A percentile compares a stretch with the other conserved stretches of the same genome.
phyloP scores from a whole-genome alignment of 1,140 invertebrate genomes.

The Zophobas morio region DNA sequence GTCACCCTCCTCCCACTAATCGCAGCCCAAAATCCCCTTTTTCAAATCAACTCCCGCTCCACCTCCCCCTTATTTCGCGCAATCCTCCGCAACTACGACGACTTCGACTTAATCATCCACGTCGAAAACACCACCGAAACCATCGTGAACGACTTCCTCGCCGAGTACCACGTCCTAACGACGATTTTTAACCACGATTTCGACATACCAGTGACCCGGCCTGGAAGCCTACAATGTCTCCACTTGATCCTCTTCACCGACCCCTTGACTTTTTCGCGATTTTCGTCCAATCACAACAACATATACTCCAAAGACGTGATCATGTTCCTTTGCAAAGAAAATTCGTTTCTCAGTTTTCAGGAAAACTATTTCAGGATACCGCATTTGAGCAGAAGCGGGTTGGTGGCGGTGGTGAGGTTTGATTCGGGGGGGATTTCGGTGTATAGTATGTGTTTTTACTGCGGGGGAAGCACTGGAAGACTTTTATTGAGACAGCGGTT shows the following conservation, averaged over 20 bases:
- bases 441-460: background rate
- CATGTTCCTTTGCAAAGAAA: background rate
- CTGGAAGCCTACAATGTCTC: background rate
- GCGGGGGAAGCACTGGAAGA: background rate
- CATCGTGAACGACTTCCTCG: background rate
- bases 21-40: background rate
- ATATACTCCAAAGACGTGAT: background rate
- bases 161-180: background rate
- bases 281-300: background rate
- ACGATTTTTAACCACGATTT: background rate
- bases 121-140: background rate
- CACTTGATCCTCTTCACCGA: background rate
- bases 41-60: background rate
- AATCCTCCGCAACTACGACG: background rate
- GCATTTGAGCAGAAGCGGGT: too few species aligned
- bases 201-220: background rate
- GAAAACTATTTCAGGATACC: too few species aligned
- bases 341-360: too few species aligned
- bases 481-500: background rate
- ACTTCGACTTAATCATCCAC: background rate
- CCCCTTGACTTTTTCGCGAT: background rate
- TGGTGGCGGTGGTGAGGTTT: background rate
- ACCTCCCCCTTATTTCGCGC: background rate
- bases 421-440: background rate
- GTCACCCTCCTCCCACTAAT: too few species aligned